Conservation (phyloP, 2,797 vertebrate genomes). For the Lithobates pipiens region DNA sequence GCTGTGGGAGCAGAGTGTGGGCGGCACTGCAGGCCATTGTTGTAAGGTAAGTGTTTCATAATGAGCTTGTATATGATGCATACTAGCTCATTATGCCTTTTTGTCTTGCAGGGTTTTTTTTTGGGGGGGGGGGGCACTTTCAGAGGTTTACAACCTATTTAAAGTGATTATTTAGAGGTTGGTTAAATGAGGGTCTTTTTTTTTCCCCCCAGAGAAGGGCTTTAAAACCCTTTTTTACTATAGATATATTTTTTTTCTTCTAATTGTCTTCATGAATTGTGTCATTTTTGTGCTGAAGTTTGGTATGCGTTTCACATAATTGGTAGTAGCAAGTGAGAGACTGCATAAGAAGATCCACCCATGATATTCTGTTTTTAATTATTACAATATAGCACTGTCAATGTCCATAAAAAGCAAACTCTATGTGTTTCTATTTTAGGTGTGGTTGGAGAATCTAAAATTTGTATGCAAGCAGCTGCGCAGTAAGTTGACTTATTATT, state of each 20-base stretch:
- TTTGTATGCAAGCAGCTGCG: constrained; percentile 88
- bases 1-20: too few relatives aligned
- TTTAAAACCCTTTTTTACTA: too few relatives aligned
- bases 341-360: constrained; percentile 14
- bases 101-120: too few relatives aligned
- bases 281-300: background rate
- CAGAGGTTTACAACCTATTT: too few relatives aligned
- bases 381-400: constrained; percentile 26
- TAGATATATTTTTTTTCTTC: background rate
- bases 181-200: too few relatives aligned
- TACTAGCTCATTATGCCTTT: too few relatives aligned
- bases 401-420: constrained; percentile 48
- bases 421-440: constrained; percentile 77
- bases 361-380: constrained; percentile 18
- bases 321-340: background rate
- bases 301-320: background rate
- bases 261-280: background rate
- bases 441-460: constrained; percentile 96
- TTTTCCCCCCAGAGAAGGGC: too few relatives aligned
- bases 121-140: too few relatives aligned
- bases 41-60: too few relatives aligned
- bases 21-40: too few relatives aligned
- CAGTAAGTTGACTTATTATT: constrained; percentile 81
- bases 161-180: too few relatives aligned
- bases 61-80: too few relatives aligned